Evolutionary conservation across 2,113 vertebrate genomes (phyloP).

Genomic region (Xenopus borealis): DNA sequence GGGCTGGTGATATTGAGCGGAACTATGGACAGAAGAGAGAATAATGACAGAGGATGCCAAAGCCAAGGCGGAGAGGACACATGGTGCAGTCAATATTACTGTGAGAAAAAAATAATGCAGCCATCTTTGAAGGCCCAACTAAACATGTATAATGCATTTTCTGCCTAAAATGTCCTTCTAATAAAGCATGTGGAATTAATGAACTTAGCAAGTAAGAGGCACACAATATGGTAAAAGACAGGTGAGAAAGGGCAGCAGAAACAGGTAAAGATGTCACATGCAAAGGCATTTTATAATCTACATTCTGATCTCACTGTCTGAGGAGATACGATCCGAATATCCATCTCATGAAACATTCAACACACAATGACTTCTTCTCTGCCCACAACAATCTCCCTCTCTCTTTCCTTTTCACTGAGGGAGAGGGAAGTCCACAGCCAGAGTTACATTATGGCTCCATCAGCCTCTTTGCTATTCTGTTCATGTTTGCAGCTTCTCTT

Average conservation of each 20-base stretch:
- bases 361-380: conserved; percentile 74
- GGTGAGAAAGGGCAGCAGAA: conserved; percentile 19
- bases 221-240: neutral
- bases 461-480: conserved; percentile 41
- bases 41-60: conserved; percentile 42
- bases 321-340: conserved; percentile 80
- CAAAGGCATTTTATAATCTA: conserved; percentile 58
- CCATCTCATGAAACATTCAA: conserved; percentile 90
- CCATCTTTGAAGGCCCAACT: conserved; percentile 31
- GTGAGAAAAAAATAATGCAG: conserved; percentile 12
- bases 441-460: conserved; percentile 31
- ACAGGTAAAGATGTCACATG: conserved; percentile 26
- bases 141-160: conserved; percentile 5
- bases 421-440: conserved; percentile 36
- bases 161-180: conserved; percentile 16
- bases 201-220: neutral
- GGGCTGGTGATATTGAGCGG: conserved; percentile 45
- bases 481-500: conserved; percentile 17
- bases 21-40: conserved; percentile 43
- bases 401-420: conserved; percentile 29
- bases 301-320: conserved; percentile 68
- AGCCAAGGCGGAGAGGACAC: conserved; percentile 26
- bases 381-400: conserved; percentile 39
- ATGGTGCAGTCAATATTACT: conserved; percentile 24
- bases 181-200: conserved; percentile 3